A percentile compares a stretch with the other conserved stretches of the same genome.
These are phyloP conservation scores for Oscheius onirici DNA, from an alignment of 2,888 invertebrate species.

Conservation along the genomic window DNA sequence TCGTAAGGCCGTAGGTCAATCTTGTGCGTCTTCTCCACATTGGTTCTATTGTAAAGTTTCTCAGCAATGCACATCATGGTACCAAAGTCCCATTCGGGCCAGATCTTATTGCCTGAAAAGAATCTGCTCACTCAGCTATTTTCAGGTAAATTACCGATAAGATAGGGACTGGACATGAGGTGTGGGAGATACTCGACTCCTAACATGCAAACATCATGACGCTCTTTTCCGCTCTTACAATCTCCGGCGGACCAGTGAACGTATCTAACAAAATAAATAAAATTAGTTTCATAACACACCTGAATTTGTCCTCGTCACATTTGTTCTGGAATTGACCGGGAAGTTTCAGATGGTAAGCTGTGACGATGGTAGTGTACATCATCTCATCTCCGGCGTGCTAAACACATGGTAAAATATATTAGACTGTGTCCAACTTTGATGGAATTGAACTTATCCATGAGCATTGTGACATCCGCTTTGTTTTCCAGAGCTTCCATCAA, in stretches of 20 bases:
- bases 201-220: slow-evolving; percentile 1
- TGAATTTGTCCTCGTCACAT: not conserved
- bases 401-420: not conserved
- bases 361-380: not conserved
- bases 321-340: slow-evolving; percentile 9
- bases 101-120: slow-evolving; percentile 19
- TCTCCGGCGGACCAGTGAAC: not conserved
- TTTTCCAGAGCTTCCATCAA: not conserved
- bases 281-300: not conserved
- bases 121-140: not conserved
- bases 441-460: not conserved
- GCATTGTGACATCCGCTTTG: not conserved
- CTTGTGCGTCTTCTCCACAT: not conserved
- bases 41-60: not conserved
- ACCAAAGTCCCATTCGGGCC: slow-evolving; percentile 10
- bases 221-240: not conserved
- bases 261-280: not conserved
- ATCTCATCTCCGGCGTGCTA: not conserved
- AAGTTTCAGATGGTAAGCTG: not conserved
- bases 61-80: not conserved
- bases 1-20: not conserved
- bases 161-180: not conserved
- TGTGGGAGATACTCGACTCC: slow-evolving; percentile 5
- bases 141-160: slow-evolving; percentile 10
- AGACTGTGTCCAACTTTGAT: not conserved